These are phyloP conservation scores for Eupithecia insigniata DNA, from an alignment of 2,888 invertebrate genomes.

Conservation along the genomic window DNA sequence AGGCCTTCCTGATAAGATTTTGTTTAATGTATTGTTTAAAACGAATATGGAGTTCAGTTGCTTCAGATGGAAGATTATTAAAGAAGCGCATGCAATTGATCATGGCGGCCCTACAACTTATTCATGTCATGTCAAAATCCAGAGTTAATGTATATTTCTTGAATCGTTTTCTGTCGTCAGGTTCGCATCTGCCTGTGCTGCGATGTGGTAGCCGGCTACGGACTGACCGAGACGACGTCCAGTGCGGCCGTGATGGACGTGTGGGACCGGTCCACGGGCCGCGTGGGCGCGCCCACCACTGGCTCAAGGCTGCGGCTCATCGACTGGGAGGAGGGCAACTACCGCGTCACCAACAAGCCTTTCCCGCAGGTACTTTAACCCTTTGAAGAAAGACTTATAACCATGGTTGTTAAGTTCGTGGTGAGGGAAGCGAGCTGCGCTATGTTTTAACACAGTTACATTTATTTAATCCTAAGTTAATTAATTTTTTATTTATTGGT, in stretches of 20 bases:
- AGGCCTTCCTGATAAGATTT: no score
- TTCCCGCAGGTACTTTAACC: slow-evolving; percentile 74
- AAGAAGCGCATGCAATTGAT: no score
- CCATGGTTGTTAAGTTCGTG: neutral
- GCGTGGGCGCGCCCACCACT: slow-evolving; percentile 95
- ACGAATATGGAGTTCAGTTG: no score
- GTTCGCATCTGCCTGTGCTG: slow-evolving; percentile 92
- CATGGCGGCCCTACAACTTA: neutral
- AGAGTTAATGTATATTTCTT: neutral
- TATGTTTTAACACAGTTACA: neutral
- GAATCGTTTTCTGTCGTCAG: slow-evolving; percentile 62
- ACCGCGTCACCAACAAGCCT: slow-evolving; percentile 89
- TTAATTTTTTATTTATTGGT: no score
- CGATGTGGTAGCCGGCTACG: slow-evolving; percentile 96
- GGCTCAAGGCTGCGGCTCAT: slow-evolving; percentile 92
- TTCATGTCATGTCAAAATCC: neutral
- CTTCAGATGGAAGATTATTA: no score
- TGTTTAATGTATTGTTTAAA: no score
- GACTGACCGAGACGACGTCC: slow-evolving; percentile 98
- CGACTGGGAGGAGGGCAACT: slow-evolving; percentile 91
- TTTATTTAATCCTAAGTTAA: no score
- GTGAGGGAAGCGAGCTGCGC: neutral
- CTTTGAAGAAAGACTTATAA: neutral
- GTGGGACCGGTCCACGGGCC: slow-evolving; percentile 87
- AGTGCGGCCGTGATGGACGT: slow-evolving; percentile 93